Conservation (phyloP, 2,113 vertebrate genomes). For the Etia nguti region DNA sequence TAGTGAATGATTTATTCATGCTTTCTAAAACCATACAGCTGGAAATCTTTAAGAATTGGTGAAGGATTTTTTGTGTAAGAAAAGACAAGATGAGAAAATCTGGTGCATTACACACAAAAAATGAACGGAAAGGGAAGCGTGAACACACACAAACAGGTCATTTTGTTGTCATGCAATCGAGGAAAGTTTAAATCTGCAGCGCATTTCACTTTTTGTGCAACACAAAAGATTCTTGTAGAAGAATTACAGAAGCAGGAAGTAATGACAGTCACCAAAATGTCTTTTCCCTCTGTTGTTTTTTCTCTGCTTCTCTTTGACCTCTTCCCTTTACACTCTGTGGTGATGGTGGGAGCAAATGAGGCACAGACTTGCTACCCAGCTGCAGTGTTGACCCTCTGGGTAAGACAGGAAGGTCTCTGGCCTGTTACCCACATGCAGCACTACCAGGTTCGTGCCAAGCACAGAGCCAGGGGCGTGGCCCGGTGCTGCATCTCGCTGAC, state of each 20-base stretch:
- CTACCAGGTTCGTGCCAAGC: conserved; percentile 8
- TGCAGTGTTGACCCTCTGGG: conserved; percentile 41
- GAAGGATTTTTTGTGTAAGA: background rate
- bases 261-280: background rate
- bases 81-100: background rate
- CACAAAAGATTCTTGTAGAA: background rate
- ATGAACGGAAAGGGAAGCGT: background rate
- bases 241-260: background rate
- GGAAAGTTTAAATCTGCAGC: background rate
- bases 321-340: background rate
- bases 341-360: background rate
- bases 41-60: background rate
- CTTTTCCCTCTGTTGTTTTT: background rate
- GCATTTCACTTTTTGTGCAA: background rate
- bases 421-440: conserved; percentile 14
- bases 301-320: background rate
- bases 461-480: background rate
- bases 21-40: background rate
- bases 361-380: conserved; percentile 29
- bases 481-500: background rate
- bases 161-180: background rate
- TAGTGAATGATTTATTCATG: background rate
- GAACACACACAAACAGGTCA: fast-evolving
- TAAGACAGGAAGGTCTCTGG: conserved; percentile 53
- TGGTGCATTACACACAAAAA: background rate